Evolutionary conservation across 1,140 invertebrate genomes (phyloP), one percentile per base, ranked within the genome.

Genomic region (Bathynomus jamesi): DNA sequence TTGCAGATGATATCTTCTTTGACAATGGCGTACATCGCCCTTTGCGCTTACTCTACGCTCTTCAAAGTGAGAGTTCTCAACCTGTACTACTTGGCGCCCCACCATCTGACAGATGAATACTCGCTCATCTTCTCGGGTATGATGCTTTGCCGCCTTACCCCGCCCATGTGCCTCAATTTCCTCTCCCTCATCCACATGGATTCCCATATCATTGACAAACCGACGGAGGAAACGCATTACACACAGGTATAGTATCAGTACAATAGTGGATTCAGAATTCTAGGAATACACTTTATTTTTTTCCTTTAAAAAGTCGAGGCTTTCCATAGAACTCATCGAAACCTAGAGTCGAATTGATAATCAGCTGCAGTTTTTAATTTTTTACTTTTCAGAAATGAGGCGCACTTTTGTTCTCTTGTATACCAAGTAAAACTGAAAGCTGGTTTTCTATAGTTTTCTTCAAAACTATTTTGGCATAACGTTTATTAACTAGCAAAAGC

Each of bases 61-160:
- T 89, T 99, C 78, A 95, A 96, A 83, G 95, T 99, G 75, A 87
- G 94, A 64, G 88, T 99, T 8, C 87, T 99, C 30, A 98, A 99
- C 85, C 89, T 97, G 74, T 99, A 99, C 83, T 98, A 99, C 80
- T 84, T 99, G 77, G 95, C 96, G 7, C 91, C 95, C 0, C 90
- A 97, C 82, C 96, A 99, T 83, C 93, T 97, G 83, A 99, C 97
- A 0, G 97, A 99, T 81, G 96, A 99, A 82, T 96, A 99, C 84
- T 98, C 94, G 82, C 86, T 99, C 62, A 95, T 99, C 78, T 99
- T 99, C 83, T 95, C 93, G 80, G 96, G 96, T 68, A 89, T 89
- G 89, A 75, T 76, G 76, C 85, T 99, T 8, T 99, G 95, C 81
- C 89, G 98, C 21, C 85, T 99, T 7, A 99, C 97, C 3, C 95